Conservation (phyloP, 1,140 invertebrate genomes). For the Odontomachus brunneus region DNA sequence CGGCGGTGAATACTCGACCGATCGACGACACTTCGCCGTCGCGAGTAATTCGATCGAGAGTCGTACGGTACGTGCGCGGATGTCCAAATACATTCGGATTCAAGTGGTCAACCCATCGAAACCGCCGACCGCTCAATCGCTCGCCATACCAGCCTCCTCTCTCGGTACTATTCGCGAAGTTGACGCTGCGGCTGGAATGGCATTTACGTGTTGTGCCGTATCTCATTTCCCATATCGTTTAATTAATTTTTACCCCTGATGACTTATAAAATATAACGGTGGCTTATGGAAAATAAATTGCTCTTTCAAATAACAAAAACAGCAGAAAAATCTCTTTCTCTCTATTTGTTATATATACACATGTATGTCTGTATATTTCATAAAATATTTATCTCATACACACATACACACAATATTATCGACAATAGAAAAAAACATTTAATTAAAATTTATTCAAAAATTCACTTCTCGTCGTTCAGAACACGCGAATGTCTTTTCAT, state of each 20-base stretch:
- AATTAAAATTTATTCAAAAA: no score
- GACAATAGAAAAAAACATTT: no score
- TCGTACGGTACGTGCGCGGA: neutral
- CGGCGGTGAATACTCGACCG: neutral
- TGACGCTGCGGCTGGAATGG: neutral
- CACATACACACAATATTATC: no score
- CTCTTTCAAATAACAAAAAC: neutral
- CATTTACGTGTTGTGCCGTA: slow-evolving; percentile 36
- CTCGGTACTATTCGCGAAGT: slow-evolving; percentile 1
- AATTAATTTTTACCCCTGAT: slow-evolving; percentile 35
- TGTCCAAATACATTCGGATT: slow-evolving; percentile 49
- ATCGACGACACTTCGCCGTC: slow-evolving; percentile 1
- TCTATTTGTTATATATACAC: no score
- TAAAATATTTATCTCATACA: no score
- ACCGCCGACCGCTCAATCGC: slow-evolving; percentile 24
- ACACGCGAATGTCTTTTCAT: no score
- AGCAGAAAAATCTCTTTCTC: no score
- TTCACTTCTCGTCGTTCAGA: no score
- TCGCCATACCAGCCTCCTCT: slow-evolving; percentile 20
- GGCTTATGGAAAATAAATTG: neutral
- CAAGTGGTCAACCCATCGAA: slow-evolving; percentile 54
- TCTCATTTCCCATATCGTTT: neutral
- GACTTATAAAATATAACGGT: neutral
- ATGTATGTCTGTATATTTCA: no score
- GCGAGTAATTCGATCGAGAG: slow-evolving; percentile 46